Base-by-base conservation (phyloP, 2,113 vertebrate genomes). In the Trichechus manatus region DNA sequence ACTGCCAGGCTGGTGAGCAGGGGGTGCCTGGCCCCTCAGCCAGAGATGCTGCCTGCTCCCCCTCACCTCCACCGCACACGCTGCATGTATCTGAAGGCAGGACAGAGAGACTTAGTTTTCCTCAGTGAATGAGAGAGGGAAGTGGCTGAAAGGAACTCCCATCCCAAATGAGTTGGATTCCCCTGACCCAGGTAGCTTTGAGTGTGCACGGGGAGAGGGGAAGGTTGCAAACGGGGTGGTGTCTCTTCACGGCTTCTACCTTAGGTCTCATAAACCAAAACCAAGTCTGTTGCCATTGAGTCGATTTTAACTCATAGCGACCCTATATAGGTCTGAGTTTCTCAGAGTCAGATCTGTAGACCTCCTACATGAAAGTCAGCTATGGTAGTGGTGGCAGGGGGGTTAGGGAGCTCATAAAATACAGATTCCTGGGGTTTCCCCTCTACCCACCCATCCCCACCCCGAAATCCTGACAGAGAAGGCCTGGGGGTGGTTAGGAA, bases 1-100 rank as follows among this genome's bases (percentile, higher is more conserved):
- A 33, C 63, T 68, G 19, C 39, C 31, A 13, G n/a, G 22, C 47
- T 44, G 77, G 53, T 4, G 44, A 92, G 22, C 39, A 29, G 75
- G 75, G 14, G 29, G 42, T 9, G 7, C 72, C 20, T 4, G n/a
- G 20, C 27, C 29, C 82, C 39, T 78, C 66, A 23, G 66, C 17
- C 0, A 0, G 50, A 64, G 27, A 29, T 10, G 5, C 70, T 3
- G 6, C 61, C n/a, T 15, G 36, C 29, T 0, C 3, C 22, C 33
- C 9, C 85, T 64, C 1, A 1, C 47, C 68, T 22, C 50, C 33
- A 36, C 79, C 74, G 1, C n/a, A 72, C 33, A 74, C 42, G 9
- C 3, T 4, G 5, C 4, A 2, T 33, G 44, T 68, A 14, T 79
- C 75, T 79, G 39, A 72, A 39, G 63, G 39, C 47, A 44, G 25